Evolutionary conservation across 1,140 invertebrate genomes (phyloP), one percentile per base, ranked within the genome.

Genomic region (Diuraphis noxia): DNA sequence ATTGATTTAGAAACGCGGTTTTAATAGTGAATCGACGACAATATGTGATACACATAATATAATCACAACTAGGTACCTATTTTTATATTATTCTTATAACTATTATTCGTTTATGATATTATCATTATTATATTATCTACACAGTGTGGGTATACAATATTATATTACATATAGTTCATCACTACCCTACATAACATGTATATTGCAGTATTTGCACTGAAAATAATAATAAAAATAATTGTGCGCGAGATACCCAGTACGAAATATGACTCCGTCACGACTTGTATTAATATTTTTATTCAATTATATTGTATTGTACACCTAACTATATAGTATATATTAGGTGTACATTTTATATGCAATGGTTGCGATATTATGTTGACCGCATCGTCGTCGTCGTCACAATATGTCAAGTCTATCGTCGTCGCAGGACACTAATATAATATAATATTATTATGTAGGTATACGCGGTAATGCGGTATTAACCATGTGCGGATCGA

Each of bases 401-500:
- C 56, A 30, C n/a, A 30, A 30, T 30, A 63, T 13, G 56, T 17
- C 56, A 72, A n/a, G 30, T 72, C n/a, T n/a, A 72, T 34, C 56
- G 30, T n/a, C 56, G 34, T 72, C 13, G 10, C n/a, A n/a, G 56
- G n/a, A n/a, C 30, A 72, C 56, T n/a, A n/a, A 72, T 72, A n/a
- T n/a, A n/a, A 5, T n/a, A 5, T n/a, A 23, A 46, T 46, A 46
- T 46, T 46, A 17, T 46, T 46, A 46, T 46, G 30, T 56, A 56
- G 25, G 25, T 72, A 72, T n/a, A 72, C 30, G 30, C 30, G 56
- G 56, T 63, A 63, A 63, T 72, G 56, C 56, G 30, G 56, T 72
- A 72, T 72, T 72, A 72, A 72, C 56, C 56, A 72, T 72, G 56
- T 72, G 56, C 56, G 56, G 56, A 72, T 72, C 56, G 56, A 72